Evolutionary conservation across 2,888 invertebrate genomes (phyloP), one percentile per base, ranked within the genome.

Genomic region (Pyrochroa serraticornis): DNA sequence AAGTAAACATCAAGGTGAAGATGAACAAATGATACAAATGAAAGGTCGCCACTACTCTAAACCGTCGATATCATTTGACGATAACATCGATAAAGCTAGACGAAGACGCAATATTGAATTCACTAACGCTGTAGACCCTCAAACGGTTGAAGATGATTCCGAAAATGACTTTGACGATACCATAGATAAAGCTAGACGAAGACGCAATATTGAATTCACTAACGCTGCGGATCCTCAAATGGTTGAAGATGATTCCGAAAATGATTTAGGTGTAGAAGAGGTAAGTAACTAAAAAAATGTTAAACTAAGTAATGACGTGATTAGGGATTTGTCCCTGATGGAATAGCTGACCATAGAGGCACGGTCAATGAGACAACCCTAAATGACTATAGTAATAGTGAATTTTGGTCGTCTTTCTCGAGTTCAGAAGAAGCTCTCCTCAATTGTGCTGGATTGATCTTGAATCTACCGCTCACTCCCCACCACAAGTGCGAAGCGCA

Each of bases 351-450:
- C 50, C 85, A 86, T 67, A 84, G 85, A 70, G 84, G 84, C 1
- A 81, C 80, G 1, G 78, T 89, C 7, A 88, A 88, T 77, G 87
- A 89, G 70, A 86, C 87, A 0, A 85, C 84, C 0, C 72, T 84
- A 5, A 83, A 88, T 66, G 90, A 90, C 71, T 85, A 86, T 79
- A 89, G 89, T 65, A 87, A 89, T 78, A 90, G 90, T 0, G 90
- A 91, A 75, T 90, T 88, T 78, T 90, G 89, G 88, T 91, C 90
- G 0, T 91, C 91, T 0, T 91, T 90, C 80, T 91, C 91, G 10
- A 89, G 89, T 74, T 90, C 90, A 39, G 91, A 91, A 71, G 91
- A 91, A 72, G 87, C 89, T 0, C 78, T 91, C 3, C 74, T 90
- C 8, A 87, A 89, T 68, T 91, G 91, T 66, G 87, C 86, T 31